Evolutionary conservation across 2,797 vertebrate species (phyloP), one percentile per base, ranked within the genome.

Genomic region (Premnoplex brunnescens): DNA sequence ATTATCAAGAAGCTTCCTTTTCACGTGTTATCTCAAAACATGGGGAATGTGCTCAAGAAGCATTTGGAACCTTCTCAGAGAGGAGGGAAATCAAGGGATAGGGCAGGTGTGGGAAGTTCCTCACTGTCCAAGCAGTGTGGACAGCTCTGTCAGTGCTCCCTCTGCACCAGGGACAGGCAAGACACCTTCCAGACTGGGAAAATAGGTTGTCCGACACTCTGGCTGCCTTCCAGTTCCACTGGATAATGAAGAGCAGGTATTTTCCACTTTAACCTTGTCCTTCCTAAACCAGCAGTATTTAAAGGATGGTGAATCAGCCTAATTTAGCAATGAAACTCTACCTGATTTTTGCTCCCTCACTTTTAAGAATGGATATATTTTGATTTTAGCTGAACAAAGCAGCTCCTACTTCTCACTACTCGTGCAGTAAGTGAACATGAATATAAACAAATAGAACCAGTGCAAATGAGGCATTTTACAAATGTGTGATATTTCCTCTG

Each of bases 181-280:
- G 91, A 89, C 81, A 84, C 68, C 27, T 62, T 88, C 68, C 68
- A 88, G 51, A 81, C 11, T 66, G 71, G 71, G 66, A n/a, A 54
- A 39, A 13, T 8, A 46, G 27, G 36, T 24, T 82, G 67, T n/a
- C 93, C 62, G 52, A 30, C 28, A 8, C 32, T 39, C 10, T 86
- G 75, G 54, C 77, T 71, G 73, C 64, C 71, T 82, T 94, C 87
- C 93, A 97, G 73, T 36, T 71, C 39, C 88, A 69, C 30, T 88
- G 75, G 58, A 58, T 56, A 64, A 85, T 6, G 23, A 86, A 76
- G 83, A 88, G 49, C 46, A 92, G 91, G 78, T 88, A 94, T 94
- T 88, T 85, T 82, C 63, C 86, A 86, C 41, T 69, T 69, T 10
- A 87, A 55, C n/a, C 13, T 89, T 39, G 44, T 63, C 56, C 74